Conservation (phyloP, 2,113 vertebrate genomes). For the Dromaius novaehollandiae region DNA sequence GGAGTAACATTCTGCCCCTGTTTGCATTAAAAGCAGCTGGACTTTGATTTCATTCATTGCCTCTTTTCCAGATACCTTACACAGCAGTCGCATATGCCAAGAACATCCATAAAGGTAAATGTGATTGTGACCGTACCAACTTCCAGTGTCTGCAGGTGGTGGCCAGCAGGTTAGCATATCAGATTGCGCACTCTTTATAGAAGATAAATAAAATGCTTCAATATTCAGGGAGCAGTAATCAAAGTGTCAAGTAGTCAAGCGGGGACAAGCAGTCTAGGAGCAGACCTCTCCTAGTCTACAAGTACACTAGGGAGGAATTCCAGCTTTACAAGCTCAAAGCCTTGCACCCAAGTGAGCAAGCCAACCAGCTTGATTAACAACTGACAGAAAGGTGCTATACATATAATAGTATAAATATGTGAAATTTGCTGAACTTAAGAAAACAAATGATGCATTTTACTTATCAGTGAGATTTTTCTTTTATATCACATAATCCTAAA, state of each 20-base stretch:
- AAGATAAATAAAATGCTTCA: neutral
- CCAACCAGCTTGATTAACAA: neutral
- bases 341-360: neutral
- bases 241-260: neutral
- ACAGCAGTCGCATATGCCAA: neutral
- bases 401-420: neutral
- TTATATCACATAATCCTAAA: neutral
- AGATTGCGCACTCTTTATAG: neutral
- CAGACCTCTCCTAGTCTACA: neutral
- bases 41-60: neutral
- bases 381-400: neutral
- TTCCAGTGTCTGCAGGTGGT: neutral
- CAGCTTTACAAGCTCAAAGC: neutral
- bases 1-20: neutral
- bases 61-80: neutral
- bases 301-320: neutral
- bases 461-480: neutral
- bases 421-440: neutral
- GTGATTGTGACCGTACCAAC: neutral
- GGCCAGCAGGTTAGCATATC: neutral
- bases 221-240: fast-evolving
- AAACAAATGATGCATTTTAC: neutral
- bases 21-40: neutral
- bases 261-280: neutral
- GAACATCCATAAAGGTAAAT: neutral